Evolutionary conservation across 2,113 vertebrate genomes (phyloP).

Genomic region (Tichodroma muraria): DNA sequence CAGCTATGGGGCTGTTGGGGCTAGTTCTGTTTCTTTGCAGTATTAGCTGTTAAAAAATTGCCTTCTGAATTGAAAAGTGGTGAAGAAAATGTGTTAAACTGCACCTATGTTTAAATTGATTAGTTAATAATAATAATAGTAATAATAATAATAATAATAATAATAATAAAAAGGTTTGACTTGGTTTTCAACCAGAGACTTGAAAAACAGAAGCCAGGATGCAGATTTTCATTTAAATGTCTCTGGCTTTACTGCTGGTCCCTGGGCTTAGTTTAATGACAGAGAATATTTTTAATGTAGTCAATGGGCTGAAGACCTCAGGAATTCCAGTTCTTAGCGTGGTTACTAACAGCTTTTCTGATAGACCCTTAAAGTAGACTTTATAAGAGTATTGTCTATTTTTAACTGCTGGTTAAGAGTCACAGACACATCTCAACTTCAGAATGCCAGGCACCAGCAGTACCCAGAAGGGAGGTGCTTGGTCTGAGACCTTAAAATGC

Average conservation of each 20-base stretch:
- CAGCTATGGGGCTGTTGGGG: background rate
- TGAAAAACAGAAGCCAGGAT: background rate
- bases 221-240: background rate
- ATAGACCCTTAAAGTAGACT: background rate
- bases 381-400: background rate
- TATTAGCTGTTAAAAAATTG: background rate
- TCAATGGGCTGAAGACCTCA: background rate
- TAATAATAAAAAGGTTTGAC: background rate
- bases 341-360: background rate
- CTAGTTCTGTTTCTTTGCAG: background rate
- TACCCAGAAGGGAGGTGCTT: background rate
- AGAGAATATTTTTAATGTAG: background rate
- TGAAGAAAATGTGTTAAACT: background rate
- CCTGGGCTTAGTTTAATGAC: background rate
- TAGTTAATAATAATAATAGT: background rate
- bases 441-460: background rate
- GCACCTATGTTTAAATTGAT: background rate
- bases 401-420: background rate
- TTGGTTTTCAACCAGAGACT: background rate
- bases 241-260: background rate
- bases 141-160: background rate
- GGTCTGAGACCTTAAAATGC: background rate
- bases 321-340: background rate
- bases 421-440: background rate
- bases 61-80: background rate